phyloP scores from a whole-genome alignment of 2,888 invertebrate genomes.

The Tupiocoris notatus region DNA sequence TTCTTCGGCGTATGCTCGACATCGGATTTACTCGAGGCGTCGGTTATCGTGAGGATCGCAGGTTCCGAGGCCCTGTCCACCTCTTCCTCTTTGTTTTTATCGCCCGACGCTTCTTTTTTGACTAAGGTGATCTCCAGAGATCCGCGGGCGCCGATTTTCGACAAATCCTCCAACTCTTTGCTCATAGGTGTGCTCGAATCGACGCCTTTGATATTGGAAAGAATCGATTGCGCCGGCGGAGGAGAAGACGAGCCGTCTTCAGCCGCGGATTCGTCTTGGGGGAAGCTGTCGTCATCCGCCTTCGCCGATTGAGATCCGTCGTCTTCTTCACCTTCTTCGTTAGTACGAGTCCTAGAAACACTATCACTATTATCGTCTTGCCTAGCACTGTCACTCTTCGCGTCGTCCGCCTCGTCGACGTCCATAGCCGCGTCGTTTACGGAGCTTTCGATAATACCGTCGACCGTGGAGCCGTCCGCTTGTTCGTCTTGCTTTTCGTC shows the following conservation, averaged over 20 bases:
- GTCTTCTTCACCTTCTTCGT: background rate
- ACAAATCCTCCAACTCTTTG: slow-evolving; percentile 45
- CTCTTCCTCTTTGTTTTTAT: slow-evolving; percentile 40
- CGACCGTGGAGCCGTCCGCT: slow-evolving; percentile 10
- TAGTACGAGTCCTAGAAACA: slow-evolving; percentile 18
- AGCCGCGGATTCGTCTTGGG: slow-evolving; percentile 2
- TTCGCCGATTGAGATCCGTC: background rate
- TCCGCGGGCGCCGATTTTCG: slow-evolving; percentile 44
- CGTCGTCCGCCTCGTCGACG: slow-evolving; percentile 44
- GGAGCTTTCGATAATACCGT: background rate
- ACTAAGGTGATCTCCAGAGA: slow-evolving; percentile 45
- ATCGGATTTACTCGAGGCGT: slow-evolving; percentile 12
- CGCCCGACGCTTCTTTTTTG: slow-evolving; percentile 36
- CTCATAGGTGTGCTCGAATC: slow-evolving; percentile 36
- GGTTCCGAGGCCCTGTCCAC: slow-evolving; percentile 50
- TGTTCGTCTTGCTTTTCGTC: slow-evolving; percentile 38
- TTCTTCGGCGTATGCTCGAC: slow-evolving; percentile 14
- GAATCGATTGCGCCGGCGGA: background rate
- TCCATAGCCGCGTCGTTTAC: slow-evolving; percentile 17
- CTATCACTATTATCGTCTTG: slow-evolving; percentile 35
- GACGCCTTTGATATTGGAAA: slow-evolving; percentile 37
- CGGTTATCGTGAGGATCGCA: slow-evolving; percentile 45
- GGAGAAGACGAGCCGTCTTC: background rate
- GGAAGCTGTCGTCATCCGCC: background rate
- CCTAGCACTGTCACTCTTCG: slow-evolving; percentile 34